Percentiles rank a stretch among this genome's conserved stretches.
These are phyloP conservation scores for Parapsyche elsis DNA, from an alignment of 1,140 invertebrate genomes.

Conservation along the genomic window DNA sequence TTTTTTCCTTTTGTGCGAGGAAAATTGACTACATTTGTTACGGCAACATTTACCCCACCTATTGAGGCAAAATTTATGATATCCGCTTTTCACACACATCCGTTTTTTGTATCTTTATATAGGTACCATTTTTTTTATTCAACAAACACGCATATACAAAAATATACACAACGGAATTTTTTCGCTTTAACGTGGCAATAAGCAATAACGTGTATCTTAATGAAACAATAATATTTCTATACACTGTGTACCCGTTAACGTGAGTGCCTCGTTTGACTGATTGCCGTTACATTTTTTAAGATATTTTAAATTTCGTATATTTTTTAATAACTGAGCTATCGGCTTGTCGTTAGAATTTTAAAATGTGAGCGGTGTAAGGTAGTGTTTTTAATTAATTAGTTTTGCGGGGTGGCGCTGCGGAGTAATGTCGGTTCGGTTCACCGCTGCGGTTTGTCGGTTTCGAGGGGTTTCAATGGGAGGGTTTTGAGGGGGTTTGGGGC, in stretches of 20 bases:
- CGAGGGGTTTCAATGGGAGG: neutral
- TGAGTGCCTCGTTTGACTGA: neutral
- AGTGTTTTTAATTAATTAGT: conserved; percentile 11
- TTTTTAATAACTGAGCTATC: no score
- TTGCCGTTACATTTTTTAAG: neutral
- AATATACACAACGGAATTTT: neutral
- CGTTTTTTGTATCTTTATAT: conserved; percentile 31
- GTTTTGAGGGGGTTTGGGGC: neutral
- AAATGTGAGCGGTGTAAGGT: no score
- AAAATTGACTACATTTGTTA: conserved; percentile 42
- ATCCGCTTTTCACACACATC: conserved; percentile 19
- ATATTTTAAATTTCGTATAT: no score
- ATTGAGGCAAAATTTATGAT: conserved; percentile 34
- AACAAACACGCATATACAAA: neutral
- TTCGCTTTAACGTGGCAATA: neutral
- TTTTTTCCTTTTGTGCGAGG: neutral
- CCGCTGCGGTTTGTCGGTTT: conserved; percentile 1
- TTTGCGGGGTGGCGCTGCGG: neutral
- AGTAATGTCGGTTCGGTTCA: neutral
- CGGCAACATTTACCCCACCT: conserved; percentile 31
- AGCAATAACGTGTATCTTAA: conserved; percentile 17
- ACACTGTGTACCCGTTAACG: neutral
- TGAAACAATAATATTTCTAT: conserved; percentile 12
- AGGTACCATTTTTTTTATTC: neutral
- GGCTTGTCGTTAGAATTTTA: neutral